phyloP scores from a whole-genome alignment of 2,888 invertebrate species.

The Graphium colonna region DNA sequence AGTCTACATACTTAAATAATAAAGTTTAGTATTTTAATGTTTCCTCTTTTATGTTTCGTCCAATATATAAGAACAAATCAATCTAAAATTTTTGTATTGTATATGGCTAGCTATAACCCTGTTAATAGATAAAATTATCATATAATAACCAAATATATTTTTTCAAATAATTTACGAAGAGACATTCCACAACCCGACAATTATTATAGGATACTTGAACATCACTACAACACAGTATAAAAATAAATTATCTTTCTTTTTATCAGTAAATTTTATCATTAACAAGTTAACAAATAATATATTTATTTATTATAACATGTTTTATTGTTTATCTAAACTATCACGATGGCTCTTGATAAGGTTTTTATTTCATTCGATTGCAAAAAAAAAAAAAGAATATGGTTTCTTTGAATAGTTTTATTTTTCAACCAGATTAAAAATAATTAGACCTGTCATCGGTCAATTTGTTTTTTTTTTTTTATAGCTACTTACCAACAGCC shows the following conservation, averaged over 20 bases:
- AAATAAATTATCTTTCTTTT: conserved; percentile 28
- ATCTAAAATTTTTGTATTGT: conserved; percentile 29
- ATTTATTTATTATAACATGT: background rate
- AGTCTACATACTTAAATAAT: background rate
- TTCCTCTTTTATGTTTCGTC: background rate
- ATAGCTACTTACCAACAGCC: background rate
- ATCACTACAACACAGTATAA: conserved; percentile 26
- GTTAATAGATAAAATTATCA: conserved; percentile 34
- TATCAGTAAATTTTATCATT: conserved; percentile 18
- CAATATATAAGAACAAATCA: background rate
- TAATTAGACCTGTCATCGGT: too few species aligned
- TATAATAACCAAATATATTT: background rate
- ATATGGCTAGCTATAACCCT: conserved; percentile 63
- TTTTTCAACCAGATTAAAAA: too few species aligned
- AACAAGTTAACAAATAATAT: conserved; percentile 4
- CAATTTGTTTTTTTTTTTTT: too few species aligned
- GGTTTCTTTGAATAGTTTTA: too few species aligned
- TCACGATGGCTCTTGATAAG: background rate
- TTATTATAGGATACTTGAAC: conserved; percentile 24
- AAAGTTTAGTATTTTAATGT: background rate
- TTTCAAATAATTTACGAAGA: conserved; percentile 4
- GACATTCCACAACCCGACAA: conserved; percentile 23
- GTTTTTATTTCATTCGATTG: too few species aligned
- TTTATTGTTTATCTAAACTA: too few species aligned
- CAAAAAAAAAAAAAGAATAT: too few species aligned